phyloP scores from a whole-genome alignment of 37 sponge, comb jelly and placozoan species.

The Oopsacas minuta region DNA sequence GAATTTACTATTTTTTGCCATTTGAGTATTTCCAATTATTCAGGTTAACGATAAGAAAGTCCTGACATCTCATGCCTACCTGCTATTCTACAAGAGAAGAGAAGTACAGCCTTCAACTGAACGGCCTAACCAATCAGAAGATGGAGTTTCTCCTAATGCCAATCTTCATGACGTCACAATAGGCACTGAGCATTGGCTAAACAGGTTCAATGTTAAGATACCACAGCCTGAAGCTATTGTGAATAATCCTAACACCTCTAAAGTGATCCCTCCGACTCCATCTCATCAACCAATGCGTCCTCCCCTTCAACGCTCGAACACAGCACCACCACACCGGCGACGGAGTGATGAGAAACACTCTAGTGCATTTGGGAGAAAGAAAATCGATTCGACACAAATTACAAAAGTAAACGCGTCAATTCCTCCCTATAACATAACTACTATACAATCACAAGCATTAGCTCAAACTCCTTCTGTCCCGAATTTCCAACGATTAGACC shows the following conservation, averaged over 20 bases:
- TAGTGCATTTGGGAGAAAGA: background rate
- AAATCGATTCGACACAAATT: background rate
- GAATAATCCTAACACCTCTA: background rate
- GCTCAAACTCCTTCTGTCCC: background rate
- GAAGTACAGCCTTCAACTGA: slow-evolving; percentile 9
- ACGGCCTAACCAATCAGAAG: background rate
- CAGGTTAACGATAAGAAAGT: slow-evolving; percentile 29
- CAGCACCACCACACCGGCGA: background rate
- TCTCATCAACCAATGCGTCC: background rate
- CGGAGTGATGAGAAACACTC: background rate
- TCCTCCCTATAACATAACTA: background rate
- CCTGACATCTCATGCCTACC: slow-evolving; percentile 52
- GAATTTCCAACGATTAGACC: background rate
- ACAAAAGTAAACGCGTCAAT: background rate
- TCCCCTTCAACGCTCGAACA: background rate
- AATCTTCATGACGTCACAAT: background rate
- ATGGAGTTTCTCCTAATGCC: background rate
- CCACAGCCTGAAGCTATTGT: background rate
- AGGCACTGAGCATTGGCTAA: background rate
- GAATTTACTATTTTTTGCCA: too few relatives aligned
- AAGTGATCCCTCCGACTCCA: background rate
- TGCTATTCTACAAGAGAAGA: slow-evolving; percentile 65
- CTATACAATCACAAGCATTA: background rate
- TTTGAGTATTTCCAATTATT: too few relatives aligned
- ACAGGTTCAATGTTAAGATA: background rate